Evolutionary conservation across 2,113 vertebrate species (phyloP).

Genomic region (Chascanopsetta lugubris): DNA sequence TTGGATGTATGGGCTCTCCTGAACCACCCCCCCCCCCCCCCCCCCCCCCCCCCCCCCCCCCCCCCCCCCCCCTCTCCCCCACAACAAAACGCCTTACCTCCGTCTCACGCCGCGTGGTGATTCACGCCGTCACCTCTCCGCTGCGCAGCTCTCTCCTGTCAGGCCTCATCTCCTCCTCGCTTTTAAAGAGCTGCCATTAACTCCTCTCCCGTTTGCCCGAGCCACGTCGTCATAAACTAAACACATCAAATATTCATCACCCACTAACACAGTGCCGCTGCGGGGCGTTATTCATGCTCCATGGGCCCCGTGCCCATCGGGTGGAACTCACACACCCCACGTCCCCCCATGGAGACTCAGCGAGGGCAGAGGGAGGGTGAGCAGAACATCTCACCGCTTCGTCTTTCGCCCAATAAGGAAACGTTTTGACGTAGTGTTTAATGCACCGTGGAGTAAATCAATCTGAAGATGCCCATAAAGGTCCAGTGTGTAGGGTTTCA

Average conservation of each 20-base stretch:
- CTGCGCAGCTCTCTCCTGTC: slow-evolving; percentile 31
- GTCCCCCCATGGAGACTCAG: too few relatives aligned
- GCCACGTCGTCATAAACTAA: slow-evolving; percentile 44
- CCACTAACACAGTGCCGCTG: slow-evolving; percentile 9
- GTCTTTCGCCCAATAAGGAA: too few relatives aligned
- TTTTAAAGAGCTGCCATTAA: slow-evolving; percentile 44
- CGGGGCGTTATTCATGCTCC: slow-evolving; percentile 18
- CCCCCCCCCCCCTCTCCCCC: not conserved
- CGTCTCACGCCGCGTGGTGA: slow-evolving; percentile 5
- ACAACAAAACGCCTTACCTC: slow-evolving; percentile 1
- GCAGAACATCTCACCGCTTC: too few relatives aligned
- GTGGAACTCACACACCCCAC: too few relatives aligned
- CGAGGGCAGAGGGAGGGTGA: too few relatives aligned
- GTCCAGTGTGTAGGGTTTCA: too few relatives aligned
- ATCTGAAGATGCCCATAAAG: too few relatives aligned
- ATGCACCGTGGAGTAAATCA: too few relatives aligned
- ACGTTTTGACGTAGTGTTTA: too few relatives aligned
- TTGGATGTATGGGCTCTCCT: too few relatives aligned
- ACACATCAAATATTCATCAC: slow-evolving; percentile 62
- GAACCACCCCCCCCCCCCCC: too few relatives aligned
- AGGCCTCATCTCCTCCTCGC: slow-evolving; percentile 28
- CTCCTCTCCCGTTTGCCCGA: not conserved
- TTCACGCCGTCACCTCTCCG: slow-evolving; percentile 34
- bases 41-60: not conserved
- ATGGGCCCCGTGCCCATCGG: too few relatives aligned